These are phyloP conservation scores for Idaea dimidiata DNA, from an alignment of 2,888 invertebrate genomes.

Conservation along the genomic window DNA sequence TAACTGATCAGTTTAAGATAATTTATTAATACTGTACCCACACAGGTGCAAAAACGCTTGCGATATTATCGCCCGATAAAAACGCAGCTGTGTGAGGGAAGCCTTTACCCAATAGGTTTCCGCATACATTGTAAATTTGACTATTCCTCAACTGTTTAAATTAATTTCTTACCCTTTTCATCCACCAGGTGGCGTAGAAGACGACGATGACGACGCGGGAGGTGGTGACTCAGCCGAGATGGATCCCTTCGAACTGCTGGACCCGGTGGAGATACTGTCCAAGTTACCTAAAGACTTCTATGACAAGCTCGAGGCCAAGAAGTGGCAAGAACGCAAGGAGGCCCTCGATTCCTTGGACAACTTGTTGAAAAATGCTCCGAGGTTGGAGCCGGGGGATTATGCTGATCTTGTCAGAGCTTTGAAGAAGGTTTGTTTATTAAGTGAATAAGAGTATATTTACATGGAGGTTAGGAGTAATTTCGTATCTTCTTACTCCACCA, in stretches of 20 bases:
- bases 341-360: conserved; percentile 91
- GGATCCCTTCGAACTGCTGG: conserved; percentile 94
- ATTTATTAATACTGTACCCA: too few relatives aligned
- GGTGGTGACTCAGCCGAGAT: conserved; percentile 84
- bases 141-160: too few relatives aligned
- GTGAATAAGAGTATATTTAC: too few relatives aligned
- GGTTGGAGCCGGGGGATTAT: conserved; percentile 95
- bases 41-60: too few relatives aligned
- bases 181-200: conserved; percentile 61
- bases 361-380: conserved; percentile 88
- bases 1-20: too few relatives aligned
- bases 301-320: conserved; percentile 95
- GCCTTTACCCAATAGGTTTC: too few relatives aligned
- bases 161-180: background rate
- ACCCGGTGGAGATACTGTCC: conserved; percentile 95
- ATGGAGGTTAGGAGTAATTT: too few relatives aligned
- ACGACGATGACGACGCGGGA: conserved; percentile 81
- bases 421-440: conserved; percentile 85
- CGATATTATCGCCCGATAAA: too few relatives aligned
- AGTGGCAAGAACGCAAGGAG: conserved; percentile 98
- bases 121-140: too few relatives aligned
- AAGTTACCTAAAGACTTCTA: conserved; percentile 97
- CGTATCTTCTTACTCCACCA: too few relatives aligned
- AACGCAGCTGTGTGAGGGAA: too few relatives aligned
- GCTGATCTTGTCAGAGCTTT: conserved; percentile 92